Base-by-base conservation (phyloP, 2,113 vertebrate genomes). In the Paraplagusia blochii region DNA sequence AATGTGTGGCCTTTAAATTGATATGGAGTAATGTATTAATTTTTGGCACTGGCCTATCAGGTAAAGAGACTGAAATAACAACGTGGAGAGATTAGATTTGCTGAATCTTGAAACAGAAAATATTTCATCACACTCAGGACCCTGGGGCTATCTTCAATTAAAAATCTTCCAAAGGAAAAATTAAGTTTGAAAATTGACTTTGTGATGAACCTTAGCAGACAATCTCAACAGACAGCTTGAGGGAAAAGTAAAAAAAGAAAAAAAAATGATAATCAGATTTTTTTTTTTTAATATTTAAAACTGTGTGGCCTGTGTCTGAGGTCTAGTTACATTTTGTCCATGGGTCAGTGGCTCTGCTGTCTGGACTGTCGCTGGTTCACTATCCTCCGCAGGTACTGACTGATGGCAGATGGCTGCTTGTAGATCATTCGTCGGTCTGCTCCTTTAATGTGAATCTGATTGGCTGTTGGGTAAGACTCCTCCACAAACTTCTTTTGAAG, bases 371-470 rank as follows among this genome's bases (percentile, higher is more conserved):
- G 85, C 57, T 81, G 87, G 64, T 79, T 80, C 66, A 92, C 86
- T 29, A 92, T 75, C 72, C 78, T 88, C 77, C 72, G 80, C 77
- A 92, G 87, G 84, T 91, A 83, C 77, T 89, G 80, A 77, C 76
- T 89, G 64, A 92, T 81, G 65, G 77, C 81, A 72, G 83, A 88
- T 72, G 90, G 89, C 60, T 84, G 81, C 85, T 82, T 89, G 84
- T 91, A 91, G 86, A 92, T 88, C 88, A 90, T 87, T 80, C 71
- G 87, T 57, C 89, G 85, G 85, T 92, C 90, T 14, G 63, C 87
- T 78, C 83, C 89, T 77, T 76, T 82, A 65, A 91, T 80, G 65
- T 86, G 87, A 79, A 92, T 69, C 74, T 76, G 89, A 77, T 79
- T 83, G 82, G 89, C 90, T 72, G 82, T 82, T 15, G 88, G 89